phyloP scores from a whole-genome alignment of 2,888 invertebrate genomes.

The Drosophila colorata region DNA sequence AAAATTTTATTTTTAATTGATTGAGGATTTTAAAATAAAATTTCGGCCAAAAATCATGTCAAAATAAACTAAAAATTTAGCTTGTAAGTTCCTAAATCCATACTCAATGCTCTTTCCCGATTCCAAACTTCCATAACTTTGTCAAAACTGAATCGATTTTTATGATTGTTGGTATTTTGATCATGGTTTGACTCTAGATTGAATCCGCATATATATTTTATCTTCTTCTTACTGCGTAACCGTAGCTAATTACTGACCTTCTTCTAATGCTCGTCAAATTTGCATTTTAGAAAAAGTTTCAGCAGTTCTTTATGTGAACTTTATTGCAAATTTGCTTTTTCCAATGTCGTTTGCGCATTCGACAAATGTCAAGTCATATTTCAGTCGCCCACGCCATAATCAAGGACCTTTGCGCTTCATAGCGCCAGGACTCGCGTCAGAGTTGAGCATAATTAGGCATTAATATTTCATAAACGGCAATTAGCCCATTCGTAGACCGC shows the following conservation, averaged over 20 bases:
- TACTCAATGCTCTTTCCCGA: too few species aligned
- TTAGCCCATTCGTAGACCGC: slow-evolving; percentile 50
- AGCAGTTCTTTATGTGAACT: neutral
- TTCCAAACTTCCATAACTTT: neutral
- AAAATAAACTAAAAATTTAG: too few species aligned
- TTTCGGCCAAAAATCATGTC: too few species aligned
- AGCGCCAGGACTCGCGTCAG: slow-evolving; percentile 23
- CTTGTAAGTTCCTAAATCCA: too few species aligned
- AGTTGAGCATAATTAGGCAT: slow-evolving; percentile 72
- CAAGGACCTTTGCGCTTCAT: slow-evolving; percentile 24
- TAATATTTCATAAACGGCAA: slow-evolving; percentile 74
- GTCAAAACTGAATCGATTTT: neutral
- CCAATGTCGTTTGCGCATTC: neutral
- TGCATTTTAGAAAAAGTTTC: neutral
- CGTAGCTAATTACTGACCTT: neutral
- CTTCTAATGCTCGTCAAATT: neutral
- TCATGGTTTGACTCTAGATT: neutral
- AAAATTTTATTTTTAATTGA: too few species aligned
- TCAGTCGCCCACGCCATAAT: slow-evolving; percentile 22
- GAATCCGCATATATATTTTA: neutral
- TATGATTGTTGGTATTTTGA: neutral
- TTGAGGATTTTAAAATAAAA: too few species aligned
- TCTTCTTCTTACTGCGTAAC: neutral
- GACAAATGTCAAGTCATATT: slow-evolving; percentile 31
- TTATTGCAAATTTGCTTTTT: neutral